These are phyloP conservation scores for Caenorhabditis sp. DNA, from an alignment of 2,888 invertebrate species.

Conservation along the genomic window DNA sequence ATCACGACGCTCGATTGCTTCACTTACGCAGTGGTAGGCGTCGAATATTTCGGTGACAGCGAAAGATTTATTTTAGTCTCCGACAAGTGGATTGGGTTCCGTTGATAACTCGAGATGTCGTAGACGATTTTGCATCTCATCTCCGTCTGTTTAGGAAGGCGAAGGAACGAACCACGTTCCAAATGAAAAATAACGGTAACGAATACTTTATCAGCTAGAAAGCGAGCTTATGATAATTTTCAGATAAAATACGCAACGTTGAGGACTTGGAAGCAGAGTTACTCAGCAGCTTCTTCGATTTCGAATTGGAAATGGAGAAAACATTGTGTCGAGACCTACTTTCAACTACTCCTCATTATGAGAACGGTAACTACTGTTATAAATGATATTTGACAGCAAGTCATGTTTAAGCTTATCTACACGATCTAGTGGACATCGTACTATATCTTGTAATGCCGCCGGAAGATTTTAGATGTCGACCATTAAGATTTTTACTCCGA, in stretches of 20 bases:
- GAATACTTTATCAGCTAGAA: background rate
- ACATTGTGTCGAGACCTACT: slow-evolving; percentile 90
- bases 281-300: slow-evolving; percentile 91
- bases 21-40: slow-evolving; percentile 76
- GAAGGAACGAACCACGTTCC: slow-evolving; percentile 83
- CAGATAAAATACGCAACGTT: slow-evolving; percentile 2
- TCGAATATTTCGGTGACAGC: no score
- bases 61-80: no score
- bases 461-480: slow-evolving; percentile 91
- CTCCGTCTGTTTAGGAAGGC: slow-evolving; percentile 92
- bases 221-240: no score
- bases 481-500: slow-evolving; percentile 88
- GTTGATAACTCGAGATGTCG: slow-evolving; percentile 91
- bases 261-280: slow-evolving; percentile 84
- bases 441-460: slow-evolving; percentile 91
- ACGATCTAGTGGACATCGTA: slow-evolving; percentile 90
- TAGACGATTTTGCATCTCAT: slow-evolving; percentile 94
- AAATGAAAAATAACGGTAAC: slow-evolving; percentile 27
- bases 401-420: slow-evolving; percentile 89
- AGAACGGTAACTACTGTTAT: slow-evolving; percentile 86
- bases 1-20: slow-evolving; percentile 76
- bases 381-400: no score
- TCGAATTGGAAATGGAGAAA: slow-evolving; percentile 92
- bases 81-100: slow-evolving; percentile 91
- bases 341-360: slow-evolving; percentile 87